Base-by-base conservation (phyloP, 92 coral and sea anemone genomes). In the Epizoanthus stellaris region DNA sequence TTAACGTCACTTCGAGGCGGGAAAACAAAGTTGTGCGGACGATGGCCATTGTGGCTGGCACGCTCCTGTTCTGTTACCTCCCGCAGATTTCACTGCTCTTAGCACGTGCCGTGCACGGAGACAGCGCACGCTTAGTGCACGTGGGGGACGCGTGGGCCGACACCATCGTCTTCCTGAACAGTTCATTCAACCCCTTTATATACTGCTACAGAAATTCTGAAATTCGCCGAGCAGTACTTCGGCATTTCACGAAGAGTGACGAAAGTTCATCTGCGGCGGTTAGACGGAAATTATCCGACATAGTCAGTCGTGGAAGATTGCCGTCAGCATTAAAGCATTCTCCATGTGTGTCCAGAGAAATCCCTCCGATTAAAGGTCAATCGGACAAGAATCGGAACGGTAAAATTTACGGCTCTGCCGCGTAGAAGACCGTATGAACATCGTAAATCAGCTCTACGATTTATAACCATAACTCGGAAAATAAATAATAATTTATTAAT, bases 171-270 rank as follows among this genome's bases (percentile, higher is more conserved):
- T 84, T 87, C 20, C 58, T 87, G 11, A 87, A 87, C 73, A 80
- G 86, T 11, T 71, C 86, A 4, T 87, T 87, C 49, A 87, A 87
- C 45, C 90, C 90, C 3, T 75, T 87, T 21, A 80, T 87, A 15
- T 87, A 87, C 75, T 87, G 90, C 49, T 87, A 69, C 56, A 87
- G 74, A 71, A 87, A 80, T 59, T 43, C 43, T 14, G 77, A 80
- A 17, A 80, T 87, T 69, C 82, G 86, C 38, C 38, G 20, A 15
- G 90, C 81, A 25, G 60, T 87, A 16, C 3, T 3, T 25, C 80
- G 64, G 53, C 62, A 54, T 23, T 49, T 76, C 4, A 77, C 9
- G 21, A 60, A 61, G 19, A 74, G 16, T 56, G 56, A 34, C 40
- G 40, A 59, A 61, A 61, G 19, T 6, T 39, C 34, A 10, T 60